A percentile compares a stretch with the other conserved stretches of the same genome.
These are phyloP conservation scores for Aegithalos caudatus DNA, from an alignment of 2,113 vertebrate species.

Conservation along the genomic window DNA sequence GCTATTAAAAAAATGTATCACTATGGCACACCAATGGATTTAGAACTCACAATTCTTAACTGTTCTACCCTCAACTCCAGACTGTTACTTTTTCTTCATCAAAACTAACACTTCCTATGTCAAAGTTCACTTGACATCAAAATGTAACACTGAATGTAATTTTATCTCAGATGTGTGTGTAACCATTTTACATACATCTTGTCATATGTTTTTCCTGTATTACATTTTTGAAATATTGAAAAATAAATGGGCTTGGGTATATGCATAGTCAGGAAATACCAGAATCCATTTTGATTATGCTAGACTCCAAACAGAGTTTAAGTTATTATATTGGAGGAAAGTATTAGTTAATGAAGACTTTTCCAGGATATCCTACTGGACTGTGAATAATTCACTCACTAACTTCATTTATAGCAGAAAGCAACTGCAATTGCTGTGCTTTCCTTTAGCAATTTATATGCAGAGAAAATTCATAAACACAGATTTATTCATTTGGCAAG, in stretches of 20 bases:
- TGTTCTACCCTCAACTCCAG: neutral
- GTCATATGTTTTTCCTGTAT: neutral
- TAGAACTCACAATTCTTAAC: neutral
- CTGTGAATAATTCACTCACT: constrained; percentile 38
- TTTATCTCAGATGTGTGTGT: neutral
- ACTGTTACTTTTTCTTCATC: neutral
- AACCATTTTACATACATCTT: neutral
- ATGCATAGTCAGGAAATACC: neutral
- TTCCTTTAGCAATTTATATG: neutral
- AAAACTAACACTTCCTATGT: neutral
- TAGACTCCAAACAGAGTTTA: neutral
- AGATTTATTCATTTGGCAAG: constrained; percentile 4
- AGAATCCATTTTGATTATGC: neutral
- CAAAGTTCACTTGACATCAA: neutral
- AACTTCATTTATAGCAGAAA: neutral
- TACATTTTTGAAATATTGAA: neutral
- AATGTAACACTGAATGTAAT: neutral
- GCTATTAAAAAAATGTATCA: neutral
- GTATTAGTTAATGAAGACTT: constrained; percentile 43
- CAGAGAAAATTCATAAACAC: constrained; percentile 6
- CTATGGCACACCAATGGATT: neutral
- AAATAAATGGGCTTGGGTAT: neutral
- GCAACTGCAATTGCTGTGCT: neutral
- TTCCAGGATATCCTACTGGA: constrained; percentile 3
- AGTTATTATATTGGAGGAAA: neutral